phyloP scores from a whole-genome alignment of 37 sponge, comb jelly and placozoan species.

The Crambe crambe region DNA sequence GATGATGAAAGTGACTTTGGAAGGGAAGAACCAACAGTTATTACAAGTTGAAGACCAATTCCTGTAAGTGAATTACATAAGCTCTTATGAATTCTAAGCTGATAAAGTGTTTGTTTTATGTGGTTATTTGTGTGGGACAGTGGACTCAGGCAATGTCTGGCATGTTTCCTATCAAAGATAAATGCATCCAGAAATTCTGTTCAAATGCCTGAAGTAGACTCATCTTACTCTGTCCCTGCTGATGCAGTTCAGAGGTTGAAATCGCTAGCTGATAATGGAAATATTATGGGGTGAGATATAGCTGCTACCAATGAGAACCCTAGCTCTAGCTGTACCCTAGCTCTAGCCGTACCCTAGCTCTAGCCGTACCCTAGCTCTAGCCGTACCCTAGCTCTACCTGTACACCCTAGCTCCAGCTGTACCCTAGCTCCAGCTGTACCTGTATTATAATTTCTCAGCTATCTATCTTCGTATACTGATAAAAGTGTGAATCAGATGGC shows the following conservation, averaged over 20 bases:
- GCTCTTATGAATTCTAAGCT: not conserved
- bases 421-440: too few species aligned
- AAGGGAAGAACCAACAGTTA: constrained; percentile 27
- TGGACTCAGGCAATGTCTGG: constrained; percentile 46
- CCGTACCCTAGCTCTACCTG: too few species aligned
- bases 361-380: too few species aligned
- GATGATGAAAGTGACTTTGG: constrained; percentile 29
- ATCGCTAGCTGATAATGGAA: constrained; percentile 28
- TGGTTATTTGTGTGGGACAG: not conserved
- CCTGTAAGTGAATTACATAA: constrained; percentile 10
- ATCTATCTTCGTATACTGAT: too few species aligned
- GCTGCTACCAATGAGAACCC: too few species aligned
- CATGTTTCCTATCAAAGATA: constrained; percentile 26
- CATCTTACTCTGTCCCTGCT: constrained; percentile 4
- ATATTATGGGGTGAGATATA: not conserved
- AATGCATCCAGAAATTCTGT: not conserved
- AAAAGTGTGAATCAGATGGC: too few species aligned
- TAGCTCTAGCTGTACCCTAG: too few species aligned
- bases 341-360: too few species aligned
- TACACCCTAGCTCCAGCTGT: too few species aligned
- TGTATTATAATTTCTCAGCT: too few species aligned
- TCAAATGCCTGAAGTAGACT: not conserved
- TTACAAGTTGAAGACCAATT: constrained; percentile 32
- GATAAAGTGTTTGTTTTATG: not conserved
- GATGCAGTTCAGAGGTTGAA: constrained; percentile 20